Base-by-base conservation (phyloP, 2,888 invertebrate species). In the Metopia argyrocephala region DNA sequence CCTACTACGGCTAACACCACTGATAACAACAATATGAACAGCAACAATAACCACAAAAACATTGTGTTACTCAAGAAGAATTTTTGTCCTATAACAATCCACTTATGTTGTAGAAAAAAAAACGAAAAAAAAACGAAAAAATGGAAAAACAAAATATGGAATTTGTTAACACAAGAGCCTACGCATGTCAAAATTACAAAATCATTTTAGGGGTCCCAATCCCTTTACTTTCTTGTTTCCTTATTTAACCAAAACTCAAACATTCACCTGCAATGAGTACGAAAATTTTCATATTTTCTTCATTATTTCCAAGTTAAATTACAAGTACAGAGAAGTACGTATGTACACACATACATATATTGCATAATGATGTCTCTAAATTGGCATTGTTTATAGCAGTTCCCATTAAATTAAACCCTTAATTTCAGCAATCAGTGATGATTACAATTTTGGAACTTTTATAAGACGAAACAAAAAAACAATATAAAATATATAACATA, bases 101-200 rank as follows among this genome's bases (percentile, higher is more conserved):
- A 79, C 82, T 82, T 78, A 64, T 50, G 66, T 62, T 56, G 38
- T 38, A 15, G 2, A 38, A 38, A 38, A n/a, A n/a, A n/a, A n/a
- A n/a, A n/a, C n/a, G 38, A 38, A 15, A 0, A 4, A 12, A 38
- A 7, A 7, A 31, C n/a, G n/a, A 31, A 38, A 38, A 38, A 38
- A 15, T 38, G 31, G 7, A 31, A 5, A 23, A 12, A 38, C 23
- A 69, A 74, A 80, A 82, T n/a, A n/a, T n/a, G n/a, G n/a, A n/a
- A 62, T 75, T 71, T 82, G 57, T 82, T 76, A 69, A 73, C 68
- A 78, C 74, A 75, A 81, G 81, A 66, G 78, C 78, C 78, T 81
- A 81, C 82, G 82, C 82, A 82, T 79, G 71, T 79, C 79, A 68
- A 82, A 75, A 79, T 82, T 78, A 70, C 64, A 66, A 78, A 66